Conservation (phyloP, 1,140 invertebrate genomes). For the Goniozus legneri region DNA sequence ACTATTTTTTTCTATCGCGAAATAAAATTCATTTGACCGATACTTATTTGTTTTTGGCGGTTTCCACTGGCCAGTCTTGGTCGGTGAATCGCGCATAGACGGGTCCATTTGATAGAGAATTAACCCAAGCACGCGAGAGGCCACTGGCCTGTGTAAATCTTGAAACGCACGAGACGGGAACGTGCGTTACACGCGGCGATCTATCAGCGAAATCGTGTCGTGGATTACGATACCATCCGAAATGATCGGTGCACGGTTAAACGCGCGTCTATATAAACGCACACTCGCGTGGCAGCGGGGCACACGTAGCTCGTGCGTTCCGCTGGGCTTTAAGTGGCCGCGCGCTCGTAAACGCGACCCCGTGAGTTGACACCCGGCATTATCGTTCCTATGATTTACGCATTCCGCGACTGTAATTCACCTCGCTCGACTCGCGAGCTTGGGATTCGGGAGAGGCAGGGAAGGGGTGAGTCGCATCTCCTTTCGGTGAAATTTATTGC, state of each 20-base stretch:
- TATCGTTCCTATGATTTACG: slow-evolving; percentile 49
- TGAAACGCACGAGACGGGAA: slow-evolving; percentile 4
- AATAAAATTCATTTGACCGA: too few relatives aligned
- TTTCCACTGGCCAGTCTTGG: too few relatives aligned
- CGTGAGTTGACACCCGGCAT: slow-evolving; percentile 43
- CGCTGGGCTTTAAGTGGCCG: slow-evolving; percentile 5
- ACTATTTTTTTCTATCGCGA: too few relatives aligned
- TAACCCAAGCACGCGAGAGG: too few relatives aligned
- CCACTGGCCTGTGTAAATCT: background rate
- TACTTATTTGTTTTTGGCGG: too few relatives aligned
- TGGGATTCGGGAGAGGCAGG: too few relatives aligned
- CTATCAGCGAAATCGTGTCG: background rate
- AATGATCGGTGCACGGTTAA: background rate
- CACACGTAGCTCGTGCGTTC: too few relatives aligned
- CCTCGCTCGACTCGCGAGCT: too few relatives aligned
- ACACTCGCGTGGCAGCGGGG: slow-evolving; percentile 6
- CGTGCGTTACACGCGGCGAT: background rate
- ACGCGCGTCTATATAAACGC: slow-evolving; percentile 10
- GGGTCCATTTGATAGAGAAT: too few relatives aligned
- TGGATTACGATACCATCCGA: background rate
- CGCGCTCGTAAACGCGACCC: slow-evolving; percentile 41
- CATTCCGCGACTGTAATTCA: slow-evolving; percentile 42
- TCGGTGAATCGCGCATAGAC: too few relatives aligned
- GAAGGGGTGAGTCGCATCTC: too few relatives aligned
- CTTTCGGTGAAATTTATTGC: slow-evolving; percentile 46